phyloP scores from a whole-genome alignment of 1,140 invertebrate genomes.

The Conopomorpha cramerella region DNA sequence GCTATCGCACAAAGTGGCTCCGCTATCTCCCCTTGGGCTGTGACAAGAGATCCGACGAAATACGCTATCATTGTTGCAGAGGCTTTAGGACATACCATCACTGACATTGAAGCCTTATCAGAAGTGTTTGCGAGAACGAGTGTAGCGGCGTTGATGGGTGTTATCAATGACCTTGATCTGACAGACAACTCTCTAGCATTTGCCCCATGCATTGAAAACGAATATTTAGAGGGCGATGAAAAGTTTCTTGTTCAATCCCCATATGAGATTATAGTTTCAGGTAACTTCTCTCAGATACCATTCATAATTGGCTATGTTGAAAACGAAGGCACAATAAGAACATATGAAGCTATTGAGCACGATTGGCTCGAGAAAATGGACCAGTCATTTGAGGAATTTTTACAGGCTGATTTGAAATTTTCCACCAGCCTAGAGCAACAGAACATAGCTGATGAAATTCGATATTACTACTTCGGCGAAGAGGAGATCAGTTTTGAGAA shows the following conservation, averaged over 20 bases:
- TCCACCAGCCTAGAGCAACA: constrained; percentile 12
- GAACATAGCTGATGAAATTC: constrained; percentile 17
- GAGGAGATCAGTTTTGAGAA: constrained; percentile 11
- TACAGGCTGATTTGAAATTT: constrained; percentile 36
- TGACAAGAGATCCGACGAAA: constrained; percentile 30
- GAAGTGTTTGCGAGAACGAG: constrained; percentile 29
- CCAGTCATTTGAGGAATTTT: constrained; percentile 23
- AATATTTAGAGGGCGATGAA: constrained; percentile 16
- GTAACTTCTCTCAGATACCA: constrained; percentile 26
- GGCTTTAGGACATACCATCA: constrained; percentile 29
- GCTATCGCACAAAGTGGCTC: constrained; percentile 58
- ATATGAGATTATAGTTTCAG: constrained; percentile 19
- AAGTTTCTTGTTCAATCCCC: constrained; percentile 32
- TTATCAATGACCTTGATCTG: constrained; percentile 37
- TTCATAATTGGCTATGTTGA: constrained; percentile 42
- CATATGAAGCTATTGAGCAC: constrained; percentile 19
- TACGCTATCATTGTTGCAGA: constrained; percentile 32
- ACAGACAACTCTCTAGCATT: constrained; percentile 37
- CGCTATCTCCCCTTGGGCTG: constrained; percentile 54
- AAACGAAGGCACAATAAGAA: constrained; percentile 40
- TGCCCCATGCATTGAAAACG: constrained; percentile 37
- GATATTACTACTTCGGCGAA: constrained; percentile 22
- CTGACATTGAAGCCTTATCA: constrained; percentile 21
- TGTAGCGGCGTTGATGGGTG: constrained; percentile 34
- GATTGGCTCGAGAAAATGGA: constrained; percentile 37